Base-by-base conservation (phyloP, 1,140 invertebrate species). In the Leptinotarsa texana region DNA sequence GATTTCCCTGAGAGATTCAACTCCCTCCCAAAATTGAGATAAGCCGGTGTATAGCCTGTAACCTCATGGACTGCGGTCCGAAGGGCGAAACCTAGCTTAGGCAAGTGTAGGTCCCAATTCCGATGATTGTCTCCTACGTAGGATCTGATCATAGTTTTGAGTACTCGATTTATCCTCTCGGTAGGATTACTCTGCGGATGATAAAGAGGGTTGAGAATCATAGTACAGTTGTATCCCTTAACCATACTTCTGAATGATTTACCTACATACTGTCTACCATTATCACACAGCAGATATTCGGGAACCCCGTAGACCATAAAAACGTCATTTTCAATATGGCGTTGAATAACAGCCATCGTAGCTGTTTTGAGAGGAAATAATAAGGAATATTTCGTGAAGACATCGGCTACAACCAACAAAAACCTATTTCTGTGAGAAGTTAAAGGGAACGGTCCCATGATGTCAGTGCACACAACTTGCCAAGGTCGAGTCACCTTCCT, bases 191-290 rank as follows among this genome's bases (percentile, higher is more conserved):
- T 61, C 42, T 77, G 75, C 2, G 78, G 65, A n/a, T 65, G 69
- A 68, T 77, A 75, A 21, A 21, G 21, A 21, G 21, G 21, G 21
- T 21, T 21, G 21, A 21, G 21, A 21, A 21, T 21, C 21, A 66
- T 73, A 67, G 69, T 63, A 70, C 76, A 63, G 13, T 67, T 21
- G 61, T 72, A 74, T 5, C 49, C 24, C 15, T 74, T 27, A 17
- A 77, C 63, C 17, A 77, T 61, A 13, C n/a, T 69, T 42, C 24
- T 68, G 21, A 78, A 69, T 13, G 72, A 6, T 63, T 72, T 74
- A 27, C 49, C 65, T 15, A 69, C 15, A 33, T 78, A 76, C 51
- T 78, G 68, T 21, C 75, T 78, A 0, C 78, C 81, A 42, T 82
- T 82, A 49, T 81, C 21, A 21, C 21, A 21, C 21, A 21, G 21